Evolutionary conservation across 2,113 vertebrate species (phyloP).

Genomic region (Shinisaurus crocodilurus): DNA sequence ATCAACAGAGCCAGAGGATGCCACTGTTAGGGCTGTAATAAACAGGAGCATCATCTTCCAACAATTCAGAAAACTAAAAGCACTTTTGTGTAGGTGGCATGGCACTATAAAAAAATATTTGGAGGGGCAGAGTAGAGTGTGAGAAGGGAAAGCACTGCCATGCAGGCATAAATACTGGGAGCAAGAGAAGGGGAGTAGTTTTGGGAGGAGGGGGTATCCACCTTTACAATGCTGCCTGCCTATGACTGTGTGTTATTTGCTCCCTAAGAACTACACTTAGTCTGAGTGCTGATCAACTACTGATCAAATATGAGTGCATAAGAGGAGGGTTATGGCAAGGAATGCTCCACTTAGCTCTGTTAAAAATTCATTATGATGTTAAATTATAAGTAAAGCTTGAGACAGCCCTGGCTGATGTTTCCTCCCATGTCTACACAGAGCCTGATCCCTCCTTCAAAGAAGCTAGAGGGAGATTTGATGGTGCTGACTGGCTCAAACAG

Average conservation of each 20-base stretch:
- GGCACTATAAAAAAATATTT: neutral
- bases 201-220: no score
- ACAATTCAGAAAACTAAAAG: neutral
- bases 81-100: neutral
- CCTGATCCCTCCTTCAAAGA: conserved; percentile 25
- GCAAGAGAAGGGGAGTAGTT: neutral
- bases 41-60: neutral
- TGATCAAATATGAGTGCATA: neutral
- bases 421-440: neutral
- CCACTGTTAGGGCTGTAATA: neutral
- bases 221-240: neutral
- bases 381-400: conserved; percentile 12
- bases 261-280: neutral
- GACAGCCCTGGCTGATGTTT: conserved; percentile 21
- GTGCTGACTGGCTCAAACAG: conserved; percentile 34
- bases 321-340: neutral
- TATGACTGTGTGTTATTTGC: neutral
- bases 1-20: neutral
- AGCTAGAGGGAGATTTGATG: conserved; percentile 40
- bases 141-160: neutral
- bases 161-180: neutral
- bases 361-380: conserved; percentile 21
- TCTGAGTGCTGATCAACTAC: neutral
- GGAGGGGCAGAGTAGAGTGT: neutral
- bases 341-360: conserved; percentile 15